Base-by-base conservation (phyloP, 2,888 invertebrate species). In the Pasiphila rectangulata region DNA sequence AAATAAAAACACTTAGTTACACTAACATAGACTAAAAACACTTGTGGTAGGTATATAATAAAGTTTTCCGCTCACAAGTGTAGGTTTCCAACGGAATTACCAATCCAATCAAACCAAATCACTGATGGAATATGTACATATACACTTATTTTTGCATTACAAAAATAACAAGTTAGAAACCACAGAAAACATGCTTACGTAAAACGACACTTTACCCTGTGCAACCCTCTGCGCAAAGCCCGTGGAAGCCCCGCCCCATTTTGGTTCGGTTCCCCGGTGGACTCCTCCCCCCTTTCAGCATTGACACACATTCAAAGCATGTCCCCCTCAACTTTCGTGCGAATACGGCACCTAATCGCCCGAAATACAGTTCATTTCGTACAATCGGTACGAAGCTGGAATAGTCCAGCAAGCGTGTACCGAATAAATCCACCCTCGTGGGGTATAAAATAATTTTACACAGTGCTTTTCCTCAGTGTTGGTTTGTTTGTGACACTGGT, bases 391-490 rank as follows among this genome's bases (percentile, higher is more conserved):
- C n/a, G n/a, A n/a, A n/a, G n/a, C n/a, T n/a, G 7, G n/a, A 0
- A 6, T 9, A 17, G 2, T 17, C 5, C 1, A 4, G 4, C 10
- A n/a, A 9, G 4, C 17, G 4, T 0, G 32, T 32, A 10, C 17
- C 2, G n/a, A 54, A 59, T 62, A 59, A 65, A 70, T 64, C 67
- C 68, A 75, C 78, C 79, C 80, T 71, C 57, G 1, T 6, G 44
- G 53, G 54, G 69, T 82, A 83, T 84, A 85, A 83, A 84, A 78
- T 71, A 67, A 71, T 69, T 63, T 61, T 49, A 51, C 63, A 44
- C 47, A 51, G 37, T 51, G 51, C 49, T 42, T 39, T 46, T 40
- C 52, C 62, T 69, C 77, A 85, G 76, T 83, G 49, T 47, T 60
- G 42, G 45, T 47, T 57, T 50, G 59, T 53, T 52, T 56, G 58